Conservation (phyloP, 2,888 invertebrate genomes). For the Polymixis flavicincta region DNA sequence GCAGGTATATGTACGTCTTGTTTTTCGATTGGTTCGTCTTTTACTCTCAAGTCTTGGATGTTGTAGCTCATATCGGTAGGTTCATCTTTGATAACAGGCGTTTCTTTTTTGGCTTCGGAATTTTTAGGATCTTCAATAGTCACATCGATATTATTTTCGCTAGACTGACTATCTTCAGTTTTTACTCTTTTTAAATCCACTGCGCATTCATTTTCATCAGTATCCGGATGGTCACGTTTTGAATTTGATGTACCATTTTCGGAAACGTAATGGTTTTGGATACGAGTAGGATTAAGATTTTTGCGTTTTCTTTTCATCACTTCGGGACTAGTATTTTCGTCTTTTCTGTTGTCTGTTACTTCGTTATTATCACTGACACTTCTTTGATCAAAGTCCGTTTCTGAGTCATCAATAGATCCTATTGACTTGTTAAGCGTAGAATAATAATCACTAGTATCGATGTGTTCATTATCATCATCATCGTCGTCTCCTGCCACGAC, state of each 20-base stretch:
- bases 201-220: slow-evolving; percentile 75
- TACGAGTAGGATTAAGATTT: slow-evolving; percentile 96
- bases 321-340: slow-evolving; percentile 88
- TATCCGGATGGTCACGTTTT: slow-evolving; percentile 72
- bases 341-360: slow-evolving; percentile 83
- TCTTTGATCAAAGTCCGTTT: slow-evolving; percentile 86
- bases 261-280: slow-evolving; percentile 88
- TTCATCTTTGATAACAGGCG: slow-evolving; percentile 77
- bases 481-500: slow-evolving; percentile 95
- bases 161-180: slow-evolving; percentile 73
- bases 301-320: slow-evolving; percentile 96
- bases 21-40: slow-evolving; percentile 83
- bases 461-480: slow-evolving; percentile 92
- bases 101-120: slow-evolving; percentile 81
- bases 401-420: slow-evolving; percentile 85
- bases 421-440: slow-evolving; percentile 83
- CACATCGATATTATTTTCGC: slow-evolving; percentile 58
- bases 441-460: slow-evolving; percentile 86
- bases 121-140: slow-evolving; percentile 66
- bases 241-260: slow-evolving; percentile 71
- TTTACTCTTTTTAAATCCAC: slow-evolving; percentile 84
- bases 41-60: slow-evolving; percentile 82
- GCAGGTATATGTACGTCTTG: slow-evolving; percentile 78
- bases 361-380: slow-evolving; percentile 86
- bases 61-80: slow-evolving; percentile 74